A percentile compares a stretch with the other conserved stretches of the same genome.
Evolutionary conservation across 1,140 invertebrate genomes (phyloP).

Genomic region (Danaus melanippus): DNA sequence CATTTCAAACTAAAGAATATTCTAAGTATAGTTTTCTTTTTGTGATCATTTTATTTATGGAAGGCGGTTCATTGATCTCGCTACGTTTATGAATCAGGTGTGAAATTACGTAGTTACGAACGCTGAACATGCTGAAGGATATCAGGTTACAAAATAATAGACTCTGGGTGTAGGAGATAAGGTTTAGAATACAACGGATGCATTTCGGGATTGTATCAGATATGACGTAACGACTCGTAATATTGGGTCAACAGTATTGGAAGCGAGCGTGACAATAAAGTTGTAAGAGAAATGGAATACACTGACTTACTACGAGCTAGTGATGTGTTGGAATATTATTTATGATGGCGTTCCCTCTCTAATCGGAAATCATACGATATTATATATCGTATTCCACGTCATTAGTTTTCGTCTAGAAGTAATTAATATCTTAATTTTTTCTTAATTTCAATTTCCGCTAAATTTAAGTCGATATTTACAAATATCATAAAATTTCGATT

Average conservation of each 20-base stretch:
- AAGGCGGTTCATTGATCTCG: constrained; percentile 21
- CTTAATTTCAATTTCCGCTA: no score
- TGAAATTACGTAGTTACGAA: constrained; percentile 22
- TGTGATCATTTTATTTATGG: constrained; percentile 19
- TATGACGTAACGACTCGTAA: constrained; percentile 14
- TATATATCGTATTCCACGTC: no score
- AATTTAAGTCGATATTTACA: not conserved
- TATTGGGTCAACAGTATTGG: constrained; percentile 22
- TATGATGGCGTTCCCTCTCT: constrained; percentile 1
- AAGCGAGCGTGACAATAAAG: constrained; percentile 11
- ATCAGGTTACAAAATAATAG: constrained; percentile 1
- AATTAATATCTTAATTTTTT: no score
- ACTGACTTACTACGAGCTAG: no score
- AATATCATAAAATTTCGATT: constrained; percentile 2
- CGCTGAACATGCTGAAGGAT: constrained; percentile 6
- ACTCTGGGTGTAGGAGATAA: constrained; percentile 3
- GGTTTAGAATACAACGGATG: not conserved
- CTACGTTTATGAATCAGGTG: constrained; percentile 23
- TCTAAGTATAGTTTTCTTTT: constrained; percentile 15
- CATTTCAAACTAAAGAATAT: constrained; percentile 4
- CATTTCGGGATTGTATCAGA: no score
- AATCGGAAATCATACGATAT: not conserved
- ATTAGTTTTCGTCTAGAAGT: no score
- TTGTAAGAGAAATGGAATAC: not conserved
- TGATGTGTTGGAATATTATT: no score